Base-by-base conservation (phyloP, 2,113 vertebrate species). In the Coptodon bakossiorum region DNA sequence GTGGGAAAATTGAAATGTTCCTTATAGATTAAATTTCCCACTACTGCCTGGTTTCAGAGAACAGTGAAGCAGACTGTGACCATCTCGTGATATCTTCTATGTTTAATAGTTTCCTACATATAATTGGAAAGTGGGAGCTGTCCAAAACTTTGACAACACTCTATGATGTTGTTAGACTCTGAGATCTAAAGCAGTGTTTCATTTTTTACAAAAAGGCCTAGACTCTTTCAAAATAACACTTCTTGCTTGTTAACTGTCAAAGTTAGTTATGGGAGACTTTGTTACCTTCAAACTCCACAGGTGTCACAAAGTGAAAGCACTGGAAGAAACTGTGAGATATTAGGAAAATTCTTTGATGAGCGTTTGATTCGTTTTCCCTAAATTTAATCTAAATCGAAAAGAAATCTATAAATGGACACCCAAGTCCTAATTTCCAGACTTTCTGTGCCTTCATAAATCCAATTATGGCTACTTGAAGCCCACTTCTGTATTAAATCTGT, bases 1-100 rank as follows among this genome's bases (percentile, higher is more conserved):
- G 92, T 92, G 86, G 91, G 91, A 93, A 94, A 95, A 94, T 94
- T 94, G 85, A 95, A 95, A 94, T 89, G 90, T 91, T 89, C 91
- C 90, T 88, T 89, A 88, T 90, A 91, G 91, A 95, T 93, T 93
- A 88, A 80, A 92, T 93, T 78, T 86, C 82, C 79, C 80, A 43
- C 80, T 54, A 43, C 86, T 78, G 86, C 40, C 43, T 48, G 36
- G 84, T 91, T 90, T 89, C 76, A 88, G 43, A 80, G 89, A 36
- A 85, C 52, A 61, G 86, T 79, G 81, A 90, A 91, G 89, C 88
- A 82, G 87, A 86, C 66, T 91, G 92, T 90, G 93, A 94, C 90
- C 88, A 88, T 93, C 86, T 90, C n/a, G 14, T 87, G 93, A 93
- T 92, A 73, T 93, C 17, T 34, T 79, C 66, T 68, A 8, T 83